phyloP scores from a whole-genome alignment of 2,113 vertebrate species.

The Sitta europaea region DNA sequence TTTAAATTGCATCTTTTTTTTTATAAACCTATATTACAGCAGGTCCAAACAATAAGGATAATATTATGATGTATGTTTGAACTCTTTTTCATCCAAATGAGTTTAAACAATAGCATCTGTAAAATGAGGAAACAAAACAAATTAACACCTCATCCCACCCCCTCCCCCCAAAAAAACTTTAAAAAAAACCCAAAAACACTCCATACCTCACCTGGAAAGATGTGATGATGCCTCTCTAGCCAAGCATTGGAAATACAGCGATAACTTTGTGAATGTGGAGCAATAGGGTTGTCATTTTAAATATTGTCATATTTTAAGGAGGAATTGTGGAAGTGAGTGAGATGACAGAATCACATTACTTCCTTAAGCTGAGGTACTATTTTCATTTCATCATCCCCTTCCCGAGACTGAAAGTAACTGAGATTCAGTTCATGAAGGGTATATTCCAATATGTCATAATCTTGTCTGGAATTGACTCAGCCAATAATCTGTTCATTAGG shows the following conservation, averaged over 20 bases:
- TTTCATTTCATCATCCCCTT: background rate
- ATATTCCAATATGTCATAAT: background rate
- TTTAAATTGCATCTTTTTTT: background rate
- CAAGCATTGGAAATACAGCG: background rate
- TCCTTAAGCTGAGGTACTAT: background rate
- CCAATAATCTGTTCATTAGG: background rate
- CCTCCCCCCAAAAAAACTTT: background rate
- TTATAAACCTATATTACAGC: background rate
- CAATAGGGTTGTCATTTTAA: background rate
- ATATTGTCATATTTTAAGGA: background rate
- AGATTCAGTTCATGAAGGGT: background rate
- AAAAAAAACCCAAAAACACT: background rate
- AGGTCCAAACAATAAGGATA: background rate
- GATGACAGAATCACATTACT: background rate
- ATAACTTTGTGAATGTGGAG: background rate
- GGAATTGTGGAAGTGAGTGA: background rate
- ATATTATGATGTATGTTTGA: background rate
- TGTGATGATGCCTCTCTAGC: background rate
- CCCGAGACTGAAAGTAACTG: background rate
- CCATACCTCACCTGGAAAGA: background rate
- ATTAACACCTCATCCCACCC: too few species aligned
- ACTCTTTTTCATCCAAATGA: background rate
- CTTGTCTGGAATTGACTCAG: background rate
- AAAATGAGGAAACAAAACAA: background rate
- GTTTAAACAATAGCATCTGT: background rate